Evolutionary conservation across 2,888 invertebrate genomes (phyloP), one percentile per base, ranked within the genome.

Genomic region (Epistrophella euchroma): DNA sequence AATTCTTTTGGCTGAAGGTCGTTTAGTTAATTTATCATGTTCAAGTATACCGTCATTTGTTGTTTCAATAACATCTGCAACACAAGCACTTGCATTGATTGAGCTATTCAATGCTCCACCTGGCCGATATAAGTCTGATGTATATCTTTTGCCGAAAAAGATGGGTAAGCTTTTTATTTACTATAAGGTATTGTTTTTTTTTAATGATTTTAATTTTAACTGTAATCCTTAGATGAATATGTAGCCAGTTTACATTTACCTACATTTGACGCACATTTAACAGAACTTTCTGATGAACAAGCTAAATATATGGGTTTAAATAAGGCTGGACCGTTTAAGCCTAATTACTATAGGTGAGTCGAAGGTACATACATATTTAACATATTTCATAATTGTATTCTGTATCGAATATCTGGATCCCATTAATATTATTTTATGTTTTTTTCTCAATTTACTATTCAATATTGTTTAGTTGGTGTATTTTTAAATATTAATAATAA

Each of bases 301-400:
- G 98, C 98, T 58, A 98, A 98, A 92, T 99, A 99, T 91, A 95
- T 99, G 94, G 99, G 99, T 87, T 95, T 99, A 40, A 98, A 98
- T 92, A 99, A 99, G 94, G 97, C 98, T 70, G 99, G 99, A 64
- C 99, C 99, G 55, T 99, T 99, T 93, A 99, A 99, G 93, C 99
- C 99, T 88, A 99, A 98, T 93, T 98, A 99, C 93, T 99, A 99
- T 93, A 96, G 99, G 95, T 99, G 93, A 87, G 85, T 88, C 64
- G 86, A 82, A 86, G 82, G 82, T 83, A 83, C 83, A 78, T 86
- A 77, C 58, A 17, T 68, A 73, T 64, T 81, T 73, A 81, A 73
- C 60, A 73, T 62, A 77, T 64, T 47, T 66, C 60, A 60, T 28
- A 11, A n/a, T n/a, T n/a, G n/a, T n/a, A 28, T 32, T 17, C 32